Evolutionary conservation across 2,888 invertebrate species (phyloP).

Genomic region (Lasioglossum zephyrum): DNA sequence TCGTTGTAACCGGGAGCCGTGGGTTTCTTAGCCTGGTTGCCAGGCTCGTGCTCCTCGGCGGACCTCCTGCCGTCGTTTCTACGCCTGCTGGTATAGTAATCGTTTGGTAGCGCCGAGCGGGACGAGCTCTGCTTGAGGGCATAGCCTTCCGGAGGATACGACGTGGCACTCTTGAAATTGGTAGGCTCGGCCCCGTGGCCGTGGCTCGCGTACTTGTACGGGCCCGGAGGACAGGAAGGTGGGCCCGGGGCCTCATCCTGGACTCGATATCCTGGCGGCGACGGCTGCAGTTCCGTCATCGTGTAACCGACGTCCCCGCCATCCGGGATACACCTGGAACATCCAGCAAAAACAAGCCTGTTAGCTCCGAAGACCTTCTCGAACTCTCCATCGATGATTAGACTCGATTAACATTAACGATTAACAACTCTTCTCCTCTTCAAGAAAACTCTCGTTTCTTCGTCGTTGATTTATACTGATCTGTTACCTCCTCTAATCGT

Average conservation of each 20-base stretch:
- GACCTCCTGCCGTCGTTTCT: slow-evolving; percentile 71
- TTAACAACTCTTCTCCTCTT: neutral
- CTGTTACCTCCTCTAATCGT: no score
- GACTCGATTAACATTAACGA: neutral
- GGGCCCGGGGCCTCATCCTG: slow-evolving; percentile 83
- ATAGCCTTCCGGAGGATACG: slow-evolving; percentile 78
- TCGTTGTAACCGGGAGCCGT: slow-evolving; percentile 81
- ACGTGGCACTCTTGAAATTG: slow-evolving; percentile 78
- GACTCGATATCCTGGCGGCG: slow-evolving; percentile 83
- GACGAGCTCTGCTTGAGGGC: slow-evolving; percentile 75
- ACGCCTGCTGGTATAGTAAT: slow-evolving; percentile 70
- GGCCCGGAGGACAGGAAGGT: slow-evolving; percentile 77
- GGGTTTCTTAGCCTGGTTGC: slow-evolving; percentile 74
- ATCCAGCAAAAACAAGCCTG: slow-evolving; percentile 20
- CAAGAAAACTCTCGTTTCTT: no score
- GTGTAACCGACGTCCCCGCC: slow-evolving; percentile 83
- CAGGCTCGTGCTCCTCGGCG: slow-evolving; percentile 71
- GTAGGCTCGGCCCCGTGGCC: slow-evolving; percentile 76
- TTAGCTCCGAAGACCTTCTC: neutral
- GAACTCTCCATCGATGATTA: neutral
- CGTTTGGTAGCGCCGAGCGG: slow-evolving; percentile 70
- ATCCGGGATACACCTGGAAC: slow-evolving; percentile 82
- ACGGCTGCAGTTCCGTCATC: slow-evolving; percentile 84
- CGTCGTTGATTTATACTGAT: no score
- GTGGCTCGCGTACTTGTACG: slow-evolving; percentile 80